A percentile compares a stretch with the other conserved stretches of the same genome.
phyloP scores from a whole-genome alignment of 2,797 vertebrate genomes.

The Enteromius radiatus region DNA sequence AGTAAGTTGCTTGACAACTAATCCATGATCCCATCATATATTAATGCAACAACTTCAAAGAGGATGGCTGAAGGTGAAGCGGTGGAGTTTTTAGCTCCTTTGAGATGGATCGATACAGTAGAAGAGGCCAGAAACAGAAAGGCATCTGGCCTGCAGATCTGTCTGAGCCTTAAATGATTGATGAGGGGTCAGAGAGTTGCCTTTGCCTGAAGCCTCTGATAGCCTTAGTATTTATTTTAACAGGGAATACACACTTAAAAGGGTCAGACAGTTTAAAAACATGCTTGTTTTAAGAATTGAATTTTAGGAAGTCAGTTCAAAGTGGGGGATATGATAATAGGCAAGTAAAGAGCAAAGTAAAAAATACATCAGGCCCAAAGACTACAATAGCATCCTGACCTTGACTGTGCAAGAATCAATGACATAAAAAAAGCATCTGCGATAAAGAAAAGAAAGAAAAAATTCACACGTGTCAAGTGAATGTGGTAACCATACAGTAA shows the following conservation, averaged over 20 bases:
- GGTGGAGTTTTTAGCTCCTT: constrained; percentile 32
- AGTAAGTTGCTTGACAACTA: constrained; percentile 37
- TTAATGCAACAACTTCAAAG: constrained; percentile 46
- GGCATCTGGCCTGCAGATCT: constrained; percentile 36
- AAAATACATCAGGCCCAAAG: neutral
- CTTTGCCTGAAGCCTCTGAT: constrained; percentile 25
- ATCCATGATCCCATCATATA: constrained; percentile 46
- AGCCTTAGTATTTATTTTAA: neutral
- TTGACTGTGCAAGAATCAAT: neutral
- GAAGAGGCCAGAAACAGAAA: constrained; percentile 35
- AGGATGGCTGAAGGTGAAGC: constrained; percentile 46
- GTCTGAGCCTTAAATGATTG: constrained; percentile 45
- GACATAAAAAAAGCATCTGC: neutral
- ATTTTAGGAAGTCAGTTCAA: neutral
- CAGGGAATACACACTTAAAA: neutral
- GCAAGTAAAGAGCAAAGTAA: neutral
- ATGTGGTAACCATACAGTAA: neutral
- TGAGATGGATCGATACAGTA: constrained; percentile 44
- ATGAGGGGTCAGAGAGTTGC: constrained; percentile 39
- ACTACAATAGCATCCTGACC: neutral
- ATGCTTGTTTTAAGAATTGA: constrained; percentile 6
- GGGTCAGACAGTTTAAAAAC: constrained; percentile 8
- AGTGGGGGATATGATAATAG: neutral
- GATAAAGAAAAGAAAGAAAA: neutral
- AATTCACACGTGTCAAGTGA: neutral